These are phyloP conservation scores for Hyperoplus lanceolatus DNA, from an alignment of 2,797 vertebrate genomes.

Conservation along the genomic window DNA sequence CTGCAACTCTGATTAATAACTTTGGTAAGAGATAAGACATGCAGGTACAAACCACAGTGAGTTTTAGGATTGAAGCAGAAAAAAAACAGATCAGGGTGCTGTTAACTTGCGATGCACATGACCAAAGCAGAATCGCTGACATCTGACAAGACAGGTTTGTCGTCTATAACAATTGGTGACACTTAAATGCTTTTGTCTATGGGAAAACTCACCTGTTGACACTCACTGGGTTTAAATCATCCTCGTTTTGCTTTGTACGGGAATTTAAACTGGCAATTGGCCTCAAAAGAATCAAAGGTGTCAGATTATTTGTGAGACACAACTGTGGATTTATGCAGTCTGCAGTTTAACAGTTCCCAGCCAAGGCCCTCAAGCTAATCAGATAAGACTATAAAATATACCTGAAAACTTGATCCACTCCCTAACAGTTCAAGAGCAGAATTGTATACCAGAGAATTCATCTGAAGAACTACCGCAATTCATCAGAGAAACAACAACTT, in stretches of 20 bases:
- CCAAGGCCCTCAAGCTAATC: slow-evolving; percentile 45
- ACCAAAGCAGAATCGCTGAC: neutral
- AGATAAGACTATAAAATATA: slow-evolving; percentile 50
- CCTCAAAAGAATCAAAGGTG: slow-evolving; percentile 30
- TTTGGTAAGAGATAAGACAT: slow-evolving; percentile 3
- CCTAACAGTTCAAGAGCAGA: slow-evolving; percentile 9
- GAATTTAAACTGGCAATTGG: slow-evolving; percentile 23
- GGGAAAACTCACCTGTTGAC: neutral
- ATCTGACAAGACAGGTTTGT: slow-evolving; percentile 8
- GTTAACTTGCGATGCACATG: neutral
- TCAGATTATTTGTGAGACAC: slow-evolving; percentile 22
- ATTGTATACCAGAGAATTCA: slow-evolving; percentile 43
- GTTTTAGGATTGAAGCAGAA: neutral
- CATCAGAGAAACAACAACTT: slow-evolving; percentile 50
- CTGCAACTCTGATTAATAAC: slow-evolving; percentile 44
- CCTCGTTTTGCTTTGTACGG: neutral
- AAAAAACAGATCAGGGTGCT: neutral
- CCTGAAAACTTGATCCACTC: slow-evolving; percentile 25
- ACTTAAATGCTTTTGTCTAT: neutral
- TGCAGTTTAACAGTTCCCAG: slow-evolving; percentile 4
- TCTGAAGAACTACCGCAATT: slow-evolving; percentile 4
- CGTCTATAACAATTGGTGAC: neutral
- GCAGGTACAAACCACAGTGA: neutral
- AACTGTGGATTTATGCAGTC: slow-evolving; percentile 41
- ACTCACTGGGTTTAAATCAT: slow-evolving; percentile 19